Conservation (phyloP, 1,140 invertebrate species). For the Tribolium madens region DNA sequence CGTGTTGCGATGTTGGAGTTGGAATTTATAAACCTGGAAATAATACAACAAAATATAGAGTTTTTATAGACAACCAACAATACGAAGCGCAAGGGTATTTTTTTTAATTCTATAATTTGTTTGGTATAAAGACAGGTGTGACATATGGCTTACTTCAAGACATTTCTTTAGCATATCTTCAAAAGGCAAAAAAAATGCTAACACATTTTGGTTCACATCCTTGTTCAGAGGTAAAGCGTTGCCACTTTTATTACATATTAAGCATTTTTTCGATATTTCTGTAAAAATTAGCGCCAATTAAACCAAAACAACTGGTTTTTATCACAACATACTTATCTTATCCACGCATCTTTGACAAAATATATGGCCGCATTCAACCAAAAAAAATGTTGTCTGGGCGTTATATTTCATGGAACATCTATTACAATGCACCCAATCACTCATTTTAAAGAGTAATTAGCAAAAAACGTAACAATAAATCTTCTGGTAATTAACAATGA, state of each 20-base stretch:
- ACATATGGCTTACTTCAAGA: conserved; percentile 48
- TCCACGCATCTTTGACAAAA: conserved; percentile 56
- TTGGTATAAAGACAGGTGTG: too few species aligned
- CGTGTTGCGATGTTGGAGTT: conserved; percentile 50
- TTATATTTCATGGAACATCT: conserved; percentile 53
- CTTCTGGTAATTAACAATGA: not conserved
- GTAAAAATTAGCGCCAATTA: conserved; percentile 33
- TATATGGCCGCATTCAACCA: conserved; percentile 59
- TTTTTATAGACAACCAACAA: not conserved
- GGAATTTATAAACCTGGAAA: conserved; percentile 55
- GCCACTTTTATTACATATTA: conserved; percentile 51
- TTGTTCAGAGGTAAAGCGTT: conserved; percentile 50
- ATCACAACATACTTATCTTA: conserved; percentile 52
- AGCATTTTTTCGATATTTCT: conserved; percentile 48
- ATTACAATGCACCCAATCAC: conserved; percentile 60
- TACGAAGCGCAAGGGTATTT: too few species aligned
- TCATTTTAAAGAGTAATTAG: conserved; percentile 43
- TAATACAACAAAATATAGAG: too few species aligned
- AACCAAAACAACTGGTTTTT: conserved; percentile 8
- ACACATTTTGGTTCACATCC: conserved; percentile 51
- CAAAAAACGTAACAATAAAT: not conserved
- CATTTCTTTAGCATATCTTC: conserved; percentile 50
- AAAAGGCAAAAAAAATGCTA: conserved; percentile 53
- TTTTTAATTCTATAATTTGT: too few species aligned
- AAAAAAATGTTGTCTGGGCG: conserved; percentile 51